A percentile compares a stretch with the other conserved stretches of the same genome.
phyloP scores from a whole-genome alignment of 35 echinoderm and acorn worm species.

The Diadema setosum region DNA sequence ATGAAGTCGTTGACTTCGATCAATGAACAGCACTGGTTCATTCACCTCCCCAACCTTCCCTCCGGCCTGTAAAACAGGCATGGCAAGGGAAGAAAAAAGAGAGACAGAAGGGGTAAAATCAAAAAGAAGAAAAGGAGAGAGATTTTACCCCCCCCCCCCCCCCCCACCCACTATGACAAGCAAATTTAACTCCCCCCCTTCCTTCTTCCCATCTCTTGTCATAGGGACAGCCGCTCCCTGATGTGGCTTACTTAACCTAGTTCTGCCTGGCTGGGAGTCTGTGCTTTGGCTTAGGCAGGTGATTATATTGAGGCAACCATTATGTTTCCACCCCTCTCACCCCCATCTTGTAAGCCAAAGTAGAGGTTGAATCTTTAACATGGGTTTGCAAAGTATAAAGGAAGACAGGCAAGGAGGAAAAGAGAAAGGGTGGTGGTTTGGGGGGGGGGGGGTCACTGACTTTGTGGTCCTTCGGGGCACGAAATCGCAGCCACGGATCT shows the following conservation, averaged over 20 bases:
- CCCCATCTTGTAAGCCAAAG: not conserved
- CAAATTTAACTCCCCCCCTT: not conserved
- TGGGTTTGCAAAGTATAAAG: not conserved
- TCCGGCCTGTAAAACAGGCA: not conserved
- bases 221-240: not conserved
- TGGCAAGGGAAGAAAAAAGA: not conserved
- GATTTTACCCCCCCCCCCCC: no score
- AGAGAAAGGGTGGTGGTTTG: not conserved
- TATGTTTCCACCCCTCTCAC: not conserved
- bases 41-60: not conserved
- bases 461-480: not conserved
- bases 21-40: not conserved
- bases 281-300: conserved; percentile 1
- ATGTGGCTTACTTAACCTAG: conserved; percentile 24
- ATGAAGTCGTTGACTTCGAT: not conserved
- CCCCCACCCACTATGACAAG: not conserved
- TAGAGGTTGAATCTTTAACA: not conserved
- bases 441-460: not conserved
- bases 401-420: not conserved
- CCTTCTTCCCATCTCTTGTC: not conserved
- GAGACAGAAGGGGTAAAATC: not conserved
- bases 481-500: conserved; percentile 8
- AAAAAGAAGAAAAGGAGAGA: not conserved
- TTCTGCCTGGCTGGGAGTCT: not conserved
- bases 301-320: conserved; percentile 14